Evolutionary conservation across 2,888 invertebrate species (phyloP), one percentile per base, ranked within the genome.

Genomic region (Drosophila demipolita): DNA sequence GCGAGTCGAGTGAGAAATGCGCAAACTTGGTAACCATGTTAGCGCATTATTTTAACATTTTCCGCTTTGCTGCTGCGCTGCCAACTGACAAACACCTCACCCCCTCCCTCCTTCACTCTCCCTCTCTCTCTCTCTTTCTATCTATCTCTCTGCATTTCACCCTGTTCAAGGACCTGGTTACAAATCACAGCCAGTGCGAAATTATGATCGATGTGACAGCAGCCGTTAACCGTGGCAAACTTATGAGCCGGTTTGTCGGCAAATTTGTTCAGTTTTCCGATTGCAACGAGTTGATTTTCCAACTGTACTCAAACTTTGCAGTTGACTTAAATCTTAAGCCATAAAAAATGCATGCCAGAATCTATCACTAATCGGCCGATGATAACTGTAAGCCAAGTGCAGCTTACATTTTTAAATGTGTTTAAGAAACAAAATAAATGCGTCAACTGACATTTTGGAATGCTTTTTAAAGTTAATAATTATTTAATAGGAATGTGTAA

Each of bases 1-100:
- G 71, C 66, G 87, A 87, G 73, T 82, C 80, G 87, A 90, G 87
- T 90, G 90, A 90, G 89, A 90, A 90, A 89, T 85, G 83, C 85
- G 75, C 89, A 89, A 88, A 89, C 89, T 90, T 88, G 82, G 83
- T 89, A 89, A 88, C 90, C 89, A 90, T 90, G 90, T 90, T 90
- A 87, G 83, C 87, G 89, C 81, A 82, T 87, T 89, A 83, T 87
- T 90, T 90, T 83, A 85, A 84, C 90, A 85, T 88, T 83, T 88
- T 86, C 81, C 89, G 83, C 87, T 88, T 81, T 85, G 66, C 73
- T 78, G 78, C 82, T 77, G 72, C 72, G 45, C 53, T 50, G 53
- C 59, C 61, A 52, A 53, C 32, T 57, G 64, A 62, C 76, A 70
- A 54, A 63, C 65, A 29, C 53, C 63, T n/a, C 42, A 32, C 33